Conservation (phyloP, 2,888 invertebrate species). For the Philhelius pedissequus region DNA sequence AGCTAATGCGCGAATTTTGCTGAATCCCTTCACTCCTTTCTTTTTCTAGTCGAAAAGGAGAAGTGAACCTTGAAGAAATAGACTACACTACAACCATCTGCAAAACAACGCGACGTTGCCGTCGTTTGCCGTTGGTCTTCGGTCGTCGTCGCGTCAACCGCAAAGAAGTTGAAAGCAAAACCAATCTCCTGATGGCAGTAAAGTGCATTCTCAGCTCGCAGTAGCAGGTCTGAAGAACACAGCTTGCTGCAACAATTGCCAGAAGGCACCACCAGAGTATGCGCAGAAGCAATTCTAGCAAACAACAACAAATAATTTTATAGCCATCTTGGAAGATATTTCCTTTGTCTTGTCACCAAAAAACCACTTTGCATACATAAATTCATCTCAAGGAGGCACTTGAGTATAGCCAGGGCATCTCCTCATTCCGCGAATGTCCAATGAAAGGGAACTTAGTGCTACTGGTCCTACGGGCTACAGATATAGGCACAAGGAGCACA, state of each 20-base stretch:
- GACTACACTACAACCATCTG: constrained; percentile 41
- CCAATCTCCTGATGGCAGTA: constrained; percentile 39
- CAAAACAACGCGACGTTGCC: constrained; percentile 8
- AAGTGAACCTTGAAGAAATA: constrained; percentile 56
- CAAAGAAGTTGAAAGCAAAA: constrained; percentile 65
- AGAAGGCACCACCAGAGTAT: constrained; percentile 5
- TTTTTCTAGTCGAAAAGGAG: neutral
- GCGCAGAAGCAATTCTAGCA: constrained; percentile 56
- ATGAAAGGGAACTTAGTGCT: constrained; percentile 64
- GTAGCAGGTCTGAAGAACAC: neutral
- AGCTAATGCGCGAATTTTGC: constrained; percentile 51
- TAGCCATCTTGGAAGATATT: constrained; percentile 69
- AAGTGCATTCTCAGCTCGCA: constrained; percentile 33
- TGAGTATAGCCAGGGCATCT: constrained; percentile 21
- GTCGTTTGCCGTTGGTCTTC: too few relatives aligned
- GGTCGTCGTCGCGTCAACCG: constrained; percentile 47
- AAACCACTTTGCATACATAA: constrained; percentile 77
- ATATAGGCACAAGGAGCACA: constrained; percentile 4
- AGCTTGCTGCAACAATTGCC: constrained; percentile 3
- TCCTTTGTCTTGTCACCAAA: constrained; percentile 72
- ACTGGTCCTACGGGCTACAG: constrained; percentile 45
- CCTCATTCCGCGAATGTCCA: neutral
- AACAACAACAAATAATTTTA: constrained; percentile 68
- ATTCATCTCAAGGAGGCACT: constrained; percentile 74
- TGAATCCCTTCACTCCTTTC: neutral